Evolutionary conservation across 2,888 invertebrate species (phyloP).

Genomic region (Stegana nigrithorax): DNA sequence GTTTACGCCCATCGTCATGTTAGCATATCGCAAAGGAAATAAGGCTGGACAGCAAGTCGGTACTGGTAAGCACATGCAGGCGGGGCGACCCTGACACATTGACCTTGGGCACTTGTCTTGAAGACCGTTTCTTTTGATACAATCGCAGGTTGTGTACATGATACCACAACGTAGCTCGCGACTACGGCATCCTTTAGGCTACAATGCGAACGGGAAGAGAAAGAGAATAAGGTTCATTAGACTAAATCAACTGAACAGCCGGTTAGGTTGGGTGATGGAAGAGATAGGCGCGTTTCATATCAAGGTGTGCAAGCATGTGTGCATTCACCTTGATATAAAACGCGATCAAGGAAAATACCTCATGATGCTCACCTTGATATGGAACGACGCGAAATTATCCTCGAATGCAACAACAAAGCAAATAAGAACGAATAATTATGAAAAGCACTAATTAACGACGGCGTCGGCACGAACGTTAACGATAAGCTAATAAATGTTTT

Average conservation of each 20-base stretch:
- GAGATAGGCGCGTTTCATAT: constrained; percentile 31
- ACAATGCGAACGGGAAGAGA: background rate
- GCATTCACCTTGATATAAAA: constrained; percentile 49
- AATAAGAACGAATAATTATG: too few species aligned
- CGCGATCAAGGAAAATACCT: constrained; percentile 52
- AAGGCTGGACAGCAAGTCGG: constrained; percentile 70
- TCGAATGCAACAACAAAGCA: constrained; percentile 26
- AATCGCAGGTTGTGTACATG: constrained; percentile 72
- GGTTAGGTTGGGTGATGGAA: background rate
- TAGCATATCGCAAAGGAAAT: constrained; percentile 58
- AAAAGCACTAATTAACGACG: too few species aligned
- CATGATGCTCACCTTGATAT: constrained; percentile 54
- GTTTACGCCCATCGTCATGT: constrained; percentile 63
- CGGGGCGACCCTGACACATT: constrained; percentile 70
- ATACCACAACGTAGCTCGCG: constrained; percentile 71
- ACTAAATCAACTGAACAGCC: constrained; percentile 9
- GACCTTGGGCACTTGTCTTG: constrained; percentile 73
- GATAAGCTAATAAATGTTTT: too few species aligned
- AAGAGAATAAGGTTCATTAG: constrained; percentile 14
- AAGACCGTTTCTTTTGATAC: constrained; percentile 72
- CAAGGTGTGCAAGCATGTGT: constrained; percentile 46
- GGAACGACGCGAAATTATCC: background rate
- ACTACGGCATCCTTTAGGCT: constrained; percentile 69
- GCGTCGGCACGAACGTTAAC: too few species aligned
- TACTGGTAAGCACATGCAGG: constrained; percentile 69